phyloP scores from a whole-genome alignment of 2,888 invertebrate genomes.

The Drosophila paucipuncta region DNA sequence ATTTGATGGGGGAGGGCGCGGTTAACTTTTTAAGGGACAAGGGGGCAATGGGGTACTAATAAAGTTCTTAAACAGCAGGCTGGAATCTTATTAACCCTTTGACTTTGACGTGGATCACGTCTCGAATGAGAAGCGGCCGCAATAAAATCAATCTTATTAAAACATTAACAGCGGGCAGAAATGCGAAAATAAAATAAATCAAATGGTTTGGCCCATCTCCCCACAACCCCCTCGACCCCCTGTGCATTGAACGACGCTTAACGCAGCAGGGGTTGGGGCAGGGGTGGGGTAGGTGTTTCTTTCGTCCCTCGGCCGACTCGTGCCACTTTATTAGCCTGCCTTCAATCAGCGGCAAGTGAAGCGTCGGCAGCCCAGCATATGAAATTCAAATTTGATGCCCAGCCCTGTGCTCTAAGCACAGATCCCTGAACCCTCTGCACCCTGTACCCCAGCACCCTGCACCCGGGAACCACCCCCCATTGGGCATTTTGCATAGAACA shows the following conservation, averaged over 20 bases:
- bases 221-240: constrained; percentile 11
- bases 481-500: constrained; percentile 67
- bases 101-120: constrained; percentile 50
- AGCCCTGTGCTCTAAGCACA: background rate
- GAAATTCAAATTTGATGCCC: constrained; percentile 76
- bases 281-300: constrained; percentile 52
- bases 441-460: constrained; percentile 25
- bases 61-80: constrained; percentile 83
- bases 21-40: background rate
- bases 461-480: constrained; percentile 46
- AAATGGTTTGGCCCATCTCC: constrained; percentile 52
- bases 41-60: constrained; percentile 62
- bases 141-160: constrained; percentile 85
- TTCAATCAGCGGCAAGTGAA: constrained; percentile 68
- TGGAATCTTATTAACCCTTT: constrained; percentile 84
- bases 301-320: constrained; percentile 34
- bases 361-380: constrained; percentile 67
- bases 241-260: constrained; percentile 68
- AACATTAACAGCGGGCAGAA: constrained; percentile 74
- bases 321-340: constrained; percentile 74
- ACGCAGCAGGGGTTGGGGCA: constrained; percentile 62
- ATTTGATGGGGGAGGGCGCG: background rate
- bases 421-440: constrained; percentile 2
- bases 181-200: constrained; percentile 77
- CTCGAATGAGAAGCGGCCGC: constrained; percentile 52